Conservation (phyloP, 2,888 invertebrate genomes). For the Coenonympha glycerion region DNA sequence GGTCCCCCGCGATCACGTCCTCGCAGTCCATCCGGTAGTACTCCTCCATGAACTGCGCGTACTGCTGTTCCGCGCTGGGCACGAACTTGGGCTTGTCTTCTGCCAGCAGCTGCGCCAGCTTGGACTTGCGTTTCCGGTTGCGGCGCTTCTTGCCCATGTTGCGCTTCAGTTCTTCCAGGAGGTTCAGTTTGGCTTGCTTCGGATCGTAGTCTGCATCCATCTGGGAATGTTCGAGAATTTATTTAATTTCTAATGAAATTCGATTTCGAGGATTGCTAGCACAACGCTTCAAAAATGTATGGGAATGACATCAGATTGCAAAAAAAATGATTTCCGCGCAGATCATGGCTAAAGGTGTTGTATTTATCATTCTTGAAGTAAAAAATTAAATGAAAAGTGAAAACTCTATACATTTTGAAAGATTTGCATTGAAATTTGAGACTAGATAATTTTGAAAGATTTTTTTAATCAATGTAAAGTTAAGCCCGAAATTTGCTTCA, state of each 20-base stretch:
- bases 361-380: no score
- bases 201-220: slow-evolving; percentile 94
- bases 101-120: slow-evolving; percentile 83
- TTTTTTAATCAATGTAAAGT: no score
- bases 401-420: no score
- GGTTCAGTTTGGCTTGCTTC: slow-evolving; percentile 57
- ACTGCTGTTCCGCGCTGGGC: slow-evolving; percentile 83
- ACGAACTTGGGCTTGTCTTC: slow-evolving; percentile 89
- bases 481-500: no score
- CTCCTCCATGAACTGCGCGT: slow-evolving; percentile 93
- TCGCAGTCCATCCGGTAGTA: slow-evolving; percentile 97
- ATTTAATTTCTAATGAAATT: slow-evolving; percentile 2
- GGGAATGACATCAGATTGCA: no score
- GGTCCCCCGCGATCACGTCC: slow-evolving; percentile 93
- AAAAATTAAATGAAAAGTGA: no score
- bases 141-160: slow-evolving; percentile 75
- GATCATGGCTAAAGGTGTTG: no score
- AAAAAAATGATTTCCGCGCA: no score
- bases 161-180: slow-evolving; percentile 74
- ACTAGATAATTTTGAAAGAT: no score
- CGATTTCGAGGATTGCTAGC: no score
- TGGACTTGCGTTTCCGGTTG: slow-evolving; percentile 80
- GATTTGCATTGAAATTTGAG: no score
- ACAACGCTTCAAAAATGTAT: no score
- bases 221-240: slow-evolving; percentile 50